Evolutionary conservation across 1,140 invertebrate genomes (phyloP), one percentile per base, ranked within the genome.

Genomic region (Ectropis grisescens): DNA sequence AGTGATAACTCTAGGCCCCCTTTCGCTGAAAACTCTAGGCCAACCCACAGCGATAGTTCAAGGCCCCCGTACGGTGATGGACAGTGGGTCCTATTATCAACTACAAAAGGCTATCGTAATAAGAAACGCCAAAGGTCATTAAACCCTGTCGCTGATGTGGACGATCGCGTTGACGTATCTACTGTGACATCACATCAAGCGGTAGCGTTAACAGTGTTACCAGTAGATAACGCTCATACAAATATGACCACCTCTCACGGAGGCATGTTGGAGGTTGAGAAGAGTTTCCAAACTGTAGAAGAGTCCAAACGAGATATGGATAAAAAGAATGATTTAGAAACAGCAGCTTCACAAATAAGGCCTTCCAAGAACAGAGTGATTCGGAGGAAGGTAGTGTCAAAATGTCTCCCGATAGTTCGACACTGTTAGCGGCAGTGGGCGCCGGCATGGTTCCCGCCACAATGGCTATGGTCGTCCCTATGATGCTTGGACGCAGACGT

Each of bases 361-460:
- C 82, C 58, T 1, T 32, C 61, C 9, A 66, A 33, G 15, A 68
- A 59, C 25, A 75, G 67, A 44, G 58, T 80, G 37, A 25, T 83
- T 11, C 78, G 51, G 31, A 74, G 58, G 35, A 69, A 75, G 32
- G 33, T 79, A 29, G 40, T 70, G 8, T 53, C 59, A 58, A 58
- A 29, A 47, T 62, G 5, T 45, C 47, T 14, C 68, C 70, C 6
- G 84, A 87, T 56, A 80, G 79, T 33, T 85, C 87, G 1, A 88
- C 89, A 0, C 83, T 91, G 7, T 55, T 91, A 25, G 90, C 90
- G 5, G 90, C 90, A 2, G 89, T 91, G 2, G 87, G 90, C 1
- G 90, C 90, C 14, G 90, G 90, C 1, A 89, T 92, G 86, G 69
- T 93, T 16, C 90, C 91, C 10, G 91, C 90, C 0, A 91, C 90